Percentiles rank a stretch among this genome's conserved stretches.
Conservation (phyloP, 2,797 vertebrate genomes). For the Helostoma temminkii region DNA sequence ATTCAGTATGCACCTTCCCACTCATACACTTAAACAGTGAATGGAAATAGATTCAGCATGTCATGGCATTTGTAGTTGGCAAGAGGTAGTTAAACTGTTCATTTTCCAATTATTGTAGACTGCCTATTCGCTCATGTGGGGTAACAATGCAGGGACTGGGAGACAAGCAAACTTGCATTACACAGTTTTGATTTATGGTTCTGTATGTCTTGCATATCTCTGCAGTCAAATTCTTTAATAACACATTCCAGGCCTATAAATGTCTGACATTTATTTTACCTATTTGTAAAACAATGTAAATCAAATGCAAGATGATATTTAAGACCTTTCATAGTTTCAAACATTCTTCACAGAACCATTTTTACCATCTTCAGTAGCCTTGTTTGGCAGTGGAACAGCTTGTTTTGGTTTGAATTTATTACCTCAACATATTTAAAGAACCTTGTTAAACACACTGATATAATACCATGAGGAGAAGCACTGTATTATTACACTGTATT, state of each 20-base stretch:
- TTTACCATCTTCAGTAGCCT: not conserved
- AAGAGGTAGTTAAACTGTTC: slow-evolving; percentile 45
- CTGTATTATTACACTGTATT: slow-evolving; percentile 51
- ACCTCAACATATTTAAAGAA: slow-evolving; percentile 13
- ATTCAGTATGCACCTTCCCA: slow-evolving; percentile 31
- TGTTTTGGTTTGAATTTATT: slow-evolving; percentile 11
- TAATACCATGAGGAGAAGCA: slow-evolving; percentile 36
- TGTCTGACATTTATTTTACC: slow-evolving; percentile 30
- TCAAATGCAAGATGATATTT: slow-evolving; percentile 17
- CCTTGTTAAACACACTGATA: slow-evolving; percentile 35
- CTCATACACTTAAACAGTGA: slow-evolving; percentile 28
- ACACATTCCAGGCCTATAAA: slow-evolving; percentile 14
- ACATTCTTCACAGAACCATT: not conserved
- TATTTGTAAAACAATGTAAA: slow-evolving; percentile 3
- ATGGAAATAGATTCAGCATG: slow-evolving; percentile 30
- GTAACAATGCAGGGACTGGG: slow-evolving; percentile 7
- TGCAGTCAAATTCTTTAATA: slow-evolving; percentile 31
- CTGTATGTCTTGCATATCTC: slow-evolving; percentile 33
- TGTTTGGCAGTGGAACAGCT: slow-evolving; percentile 13
- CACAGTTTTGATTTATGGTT: slow-evolving; percentile 42
- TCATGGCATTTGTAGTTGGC: slow-evolving; percentile 31
- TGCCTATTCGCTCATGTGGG: slow-evolving; percentile 52
- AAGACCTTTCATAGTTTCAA: slow-evolving; percentile 19
- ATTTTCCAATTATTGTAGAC: slow-evolving; percentile 48
- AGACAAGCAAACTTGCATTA: slow-evolving; percentile 49